These are phyloP conservation scores for Thumatha senex DNA, from an alignment of 2,888 invertebrate species.

Conservation along the genomic window DNA sequence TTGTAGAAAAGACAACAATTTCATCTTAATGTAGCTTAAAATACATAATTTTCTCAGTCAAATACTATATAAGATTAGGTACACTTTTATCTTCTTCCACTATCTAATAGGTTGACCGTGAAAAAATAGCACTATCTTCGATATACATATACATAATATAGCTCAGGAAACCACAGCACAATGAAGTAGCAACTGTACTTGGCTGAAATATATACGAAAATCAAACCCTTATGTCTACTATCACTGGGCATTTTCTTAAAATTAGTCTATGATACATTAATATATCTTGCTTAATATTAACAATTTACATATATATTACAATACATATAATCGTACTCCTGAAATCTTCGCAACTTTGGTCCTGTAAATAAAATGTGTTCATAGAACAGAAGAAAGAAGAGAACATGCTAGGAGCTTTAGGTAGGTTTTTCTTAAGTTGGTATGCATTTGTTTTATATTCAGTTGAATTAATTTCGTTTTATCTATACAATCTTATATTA, in stretches of 20 bases:
- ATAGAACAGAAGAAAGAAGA: conserved; percentile 47
- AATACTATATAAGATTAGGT: conserved; percentile 16
- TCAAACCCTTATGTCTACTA: conserved; percentile 77
- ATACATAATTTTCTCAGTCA: conserved; percentile 74
- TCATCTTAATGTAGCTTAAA: conserved; percentile 74
- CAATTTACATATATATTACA: conserved; percentile 70
- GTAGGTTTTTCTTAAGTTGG: too few species aligned
- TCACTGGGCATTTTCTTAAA: conserved; percentile 77
- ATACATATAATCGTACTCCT: conserved; percentile 66
- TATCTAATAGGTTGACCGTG: conserved; percentile 62
- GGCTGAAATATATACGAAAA: conserved; percentile 43
- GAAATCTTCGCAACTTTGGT: conserved; percentile 78
- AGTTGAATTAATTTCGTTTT: too few species aligned
- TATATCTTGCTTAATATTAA: conserved; percentile 46
- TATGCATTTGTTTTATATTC: too few species aligned
- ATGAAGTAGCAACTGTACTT: conserved; percentile 55
- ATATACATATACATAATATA: conserved; percentile 58
- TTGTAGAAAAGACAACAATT: conserved; percentile 79
- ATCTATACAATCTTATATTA: too few species aligned
- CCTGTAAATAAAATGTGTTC: conserved; percentile 47
- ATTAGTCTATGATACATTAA: conserved; percentile 49
- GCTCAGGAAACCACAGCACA: conserved; percentile 65
- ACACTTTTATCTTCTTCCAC: conserved; percentile 49
- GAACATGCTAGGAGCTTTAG: conserved; percentile 23
- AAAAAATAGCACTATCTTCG: conserved; percentile 70